phyloP scores from a whole-genome alignment of 2,888 invertebrate genomes.

The Nysson spinosus region DNA sequence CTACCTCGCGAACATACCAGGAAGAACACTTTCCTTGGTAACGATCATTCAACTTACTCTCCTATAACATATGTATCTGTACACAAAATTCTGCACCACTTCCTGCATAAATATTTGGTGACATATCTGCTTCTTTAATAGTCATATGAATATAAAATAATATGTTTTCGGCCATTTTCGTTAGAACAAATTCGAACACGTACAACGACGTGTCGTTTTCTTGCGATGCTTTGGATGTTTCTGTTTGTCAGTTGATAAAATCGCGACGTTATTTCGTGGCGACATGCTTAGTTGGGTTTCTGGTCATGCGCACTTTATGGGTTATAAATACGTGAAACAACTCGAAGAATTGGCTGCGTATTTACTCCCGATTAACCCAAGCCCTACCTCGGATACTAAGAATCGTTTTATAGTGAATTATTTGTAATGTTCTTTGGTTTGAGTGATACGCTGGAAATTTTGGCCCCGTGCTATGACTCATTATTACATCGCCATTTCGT shows the following conservation, averaged over 20 bases:
- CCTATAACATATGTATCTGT: slow-evolving; percentile 1
- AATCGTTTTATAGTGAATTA: slow-evolving; percentile 11
- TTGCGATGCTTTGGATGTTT: slow-evolving; percentile 19
- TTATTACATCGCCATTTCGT: too few relatives aligned
- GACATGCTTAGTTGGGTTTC: slow-evolving; percentile 59
- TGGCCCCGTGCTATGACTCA: too few relatives aligned
- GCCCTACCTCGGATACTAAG: slow-evolving; percentile 40
- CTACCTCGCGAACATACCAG: slow-evolving; percentile 33
- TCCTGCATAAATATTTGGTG: too few relatives aligned
- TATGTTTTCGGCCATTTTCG: not conserved
- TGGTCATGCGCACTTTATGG: slow-evolving; percentile 53
- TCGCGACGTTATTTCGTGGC: slow-evolving; percentile 42
- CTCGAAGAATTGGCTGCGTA: slow-evolving; percentile 49
- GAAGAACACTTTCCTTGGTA: slow-evolving; percentile 43
- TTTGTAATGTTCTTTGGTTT: slow-evolving; percentile 20
- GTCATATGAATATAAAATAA: too few relatives aligned
- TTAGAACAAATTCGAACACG: slow-evolving; percentile 18
- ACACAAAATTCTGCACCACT: not conserved
- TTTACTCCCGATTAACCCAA: slow-evolving; percentile 56
- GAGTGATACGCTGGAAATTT: slow-evolving; percentile 33
- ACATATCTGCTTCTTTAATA: too few relatives aligned
- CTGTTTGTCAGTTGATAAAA: slow-evolving; percentile 50
- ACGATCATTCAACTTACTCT: slow-evolving; percentile 13
- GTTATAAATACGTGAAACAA: slow-evolving; percentile 54
- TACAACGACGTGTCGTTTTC: slow-evolving; percentile 11